Evolutionary conservation across 2,888 invertebrate genomes (phyloP).

Genomic region (Drosophila greeni): DNA sequence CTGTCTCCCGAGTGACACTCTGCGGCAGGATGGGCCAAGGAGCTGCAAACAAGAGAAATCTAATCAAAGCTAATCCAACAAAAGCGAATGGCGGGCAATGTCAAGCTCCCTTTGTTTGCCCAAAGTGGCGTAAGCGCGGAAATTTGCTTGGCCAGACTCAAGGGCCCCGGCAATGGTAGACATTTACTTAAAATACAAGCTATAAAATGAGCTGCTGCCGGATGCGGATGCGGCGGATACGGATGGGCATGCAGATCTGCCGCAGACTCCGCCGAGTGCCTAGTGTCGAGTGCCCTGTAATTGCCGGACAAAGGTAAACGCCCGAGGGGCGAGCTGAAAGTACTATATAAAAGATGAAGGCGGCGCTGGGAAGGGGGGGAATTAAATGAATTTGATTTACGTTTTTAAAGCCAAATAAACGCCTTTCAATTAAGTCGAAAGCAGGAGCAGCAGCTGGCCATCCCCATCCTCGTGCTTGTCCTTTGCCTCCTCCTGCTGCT

Average conservation of each 20-base stretch:
- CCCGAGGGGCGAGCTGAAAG: slow-evolving; percentile 22
- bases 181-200: slow-evolving; percentile 75
- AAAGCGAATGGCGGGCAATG: slow-evolving; percentile 69
- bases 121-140: slow-evolving; percentile 68
- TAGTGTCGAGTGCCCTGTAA: slow-evolving; percentile 68
- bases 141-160: slow-evolving; percentile 58
- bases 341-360: slow-evolving; percentile 26
- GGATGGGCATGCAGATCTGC: slow-evolving; percentile 33
- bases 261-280: slow-evolving; percentile 29
- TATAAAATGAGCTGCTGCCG: slow-evolving; percentile 65
- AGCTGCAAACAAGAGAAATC: slow-evolving; percentile 64
- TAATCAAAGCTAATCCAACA: slow-evolving; percentile 76
- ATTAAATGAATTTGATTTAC: slow-evolving; percentile 76
- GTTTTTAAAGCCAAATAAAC: slow-evolving; percentile 76
- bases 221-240: slow-evolving; percentile 23
- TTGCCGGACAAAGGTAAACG: slow-evolving; percentile 64
- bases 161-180: slow-evolving; percentile 35
- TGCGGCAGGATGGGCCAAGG: slow-evolving; percentile 48
- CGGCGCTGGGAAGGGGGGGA: slow-evolving; percentile 25
- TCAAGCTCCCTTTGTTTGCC: slow-evolving; percentile 66
- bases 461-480: neutral
- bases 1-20: slow-evolving; percentile 62
- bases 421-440: slow-evolving; percentile 73
- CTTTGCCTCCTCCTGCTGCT: neutral
- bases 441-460: slow-evolving; percentile 52